Evolutionary conservation across 2,797 vertebrate genomes (phyloP), one percentile per base, ranked within the genome.

Genomic region (Apogon talboti): DNA sequence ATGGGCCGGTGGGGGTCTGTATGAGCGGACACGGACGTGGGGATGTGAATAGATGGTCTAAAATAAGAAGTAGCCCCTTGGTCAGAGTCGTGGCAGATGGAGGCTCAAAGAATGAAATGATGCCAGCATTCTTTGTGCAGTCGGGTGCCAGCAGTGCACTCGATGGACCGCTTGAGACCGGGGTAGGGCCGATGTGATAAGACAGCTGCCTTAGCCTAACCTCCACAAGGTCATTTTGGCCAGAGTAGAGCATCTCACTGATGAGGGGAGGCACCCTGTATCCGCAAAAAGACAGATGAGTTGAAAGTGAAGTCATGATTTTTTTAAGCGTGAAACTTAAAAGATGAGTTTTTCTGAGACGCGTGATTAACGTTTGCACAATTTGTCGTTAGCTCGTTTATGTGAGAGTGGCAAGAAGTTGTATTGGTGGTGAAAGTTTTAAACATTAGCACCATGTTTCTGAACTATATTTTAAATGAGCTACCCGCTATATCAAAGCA

Each of bases 11-110:
- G 82, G 86, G 84, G 84, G 83, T 83, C 81, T 59, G 81, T 76
- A 76, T 80, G 83, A 85, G 86, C 71, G 82, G 89, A 88, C 79
- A 65, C 68, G 81, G 78, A 88, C 64, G 65, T 65, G 60, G 74
- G 81, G 86, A 91, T 92, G 83, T 82, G 87, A 91, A 92, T 89
- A 89, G 85, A 89, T 87, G 78, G 88, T 91, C 91, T 93, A 94
- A 93, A 95, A 94, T 93, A 94, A 92, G 92, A 93, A 92, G 90
- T 89, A 83, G 91, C 90, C 92, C 93, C 92, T 93, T 86, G 91
- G 93, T 93, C 88, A 90, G 90, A 92, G 87, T 91, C 54, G 83
- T 91, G 92, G 92, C 94, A 95, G 94, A 95, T 94, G 94, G 94
- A 93, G 90, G 91, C 92, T 91, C 89, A 91, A 91, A 93, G 90